Evolutionary conservation across 2,888 invertebrate genomes (phyloP).

Genomic region (Erpobdella octoculata): DNA sequence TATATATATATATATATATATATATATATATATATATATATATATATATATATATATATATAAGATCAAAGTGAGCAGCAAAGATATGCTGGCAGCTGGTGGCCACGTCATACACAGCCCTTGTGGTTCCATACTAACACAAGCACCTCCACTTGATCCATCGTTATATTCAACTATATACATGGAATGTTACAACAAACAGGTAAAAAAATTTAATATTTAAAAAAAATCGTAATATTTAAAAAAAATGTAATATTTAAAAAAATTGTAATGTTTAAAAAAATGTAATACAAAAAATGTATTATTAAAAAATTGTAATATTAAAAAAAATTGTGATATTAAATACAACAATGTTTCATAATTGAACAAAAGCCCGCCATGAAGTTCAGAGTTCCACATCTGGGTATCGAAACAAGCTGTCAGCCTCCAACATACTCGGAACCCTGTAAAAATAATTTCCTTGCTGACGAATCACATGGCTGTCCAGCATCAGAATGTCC

Average conservation of each 20-base stretch:
- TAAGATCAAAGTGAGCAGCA: background rate
- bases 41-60: background rate
- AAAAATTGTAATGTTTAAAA: no score
- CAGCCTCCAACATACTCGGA: constrained; percentile 8
- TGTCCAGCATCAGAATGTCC: constrained; percentile 18
- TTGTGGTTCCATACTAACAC: constrained; percentile 49
- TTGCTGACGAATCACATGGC: background rate
- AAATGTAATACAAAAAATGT: no score
- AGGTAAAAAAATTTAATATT: constrained; percentile 39
- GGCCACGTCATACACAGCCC: constrained; percentile 52
- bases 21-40: no score
- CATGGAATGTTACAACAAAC: constrained; percentile 41
- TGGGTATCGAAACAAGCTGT: constrained; percentile 1
- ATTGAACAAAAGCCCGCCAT: background rate
- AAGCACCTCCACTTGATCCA: constrained; percentile 47
- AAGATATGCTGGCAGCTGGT: constrained; percentile 44
- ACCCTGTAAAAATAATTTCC: background rate
- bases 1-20: no score
- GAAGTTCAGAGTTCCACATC: background rate
- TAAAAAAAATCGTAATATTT: background rate
- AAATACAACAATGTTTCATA: no score
- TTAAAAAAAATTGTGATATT: no score
- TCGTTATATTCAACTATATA: constrained; percentile 46
- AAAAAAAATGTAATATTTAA: no score
- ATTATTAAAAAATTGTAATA: no score